phyloP scores from a whole-genome alignment of 2,888 invertebrate genomes.

The Amiota mariae region DNA sequence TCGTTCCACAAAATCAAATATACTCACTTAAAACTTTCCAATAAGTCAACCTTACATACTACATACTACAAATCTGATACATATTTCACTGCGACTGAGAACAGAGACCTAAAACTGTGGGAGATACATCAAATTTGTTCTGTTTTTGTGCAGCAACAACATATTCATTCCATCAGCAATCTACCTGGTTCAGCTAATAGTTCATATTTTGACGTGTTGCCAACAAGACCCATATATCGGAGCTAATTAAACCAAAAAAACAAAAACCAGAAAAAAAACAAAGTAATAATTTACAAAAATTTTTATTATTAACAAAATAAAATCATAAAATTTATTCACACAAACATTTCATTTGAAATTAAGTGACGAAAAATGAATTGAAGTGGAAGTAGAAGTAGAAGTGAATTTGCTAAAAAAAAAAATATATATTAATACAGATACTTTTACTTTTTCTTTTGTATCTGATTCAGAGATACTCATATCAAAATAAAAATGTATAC shows the following conservation, averaged over 20 bases:
- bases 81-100: background rate
- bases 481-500: no score
- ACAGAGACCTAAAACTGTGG: background rate
- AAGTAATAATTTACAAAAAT: background rate
- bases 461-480: no score
- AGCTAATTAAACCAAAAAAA: conserved; percentile 31
- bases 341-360: no score
- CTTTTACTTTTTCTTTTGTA: no score
- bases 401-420: no score
- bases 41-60: background rate
- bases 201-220: conserved; percentile 53
- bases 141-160: background rate
- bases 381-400: no score
- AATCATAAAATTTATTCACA: no score
- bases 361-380: no score
- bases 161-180: conserved; percentile 43
- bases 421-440: no score
- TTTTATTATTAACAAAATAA: no score
- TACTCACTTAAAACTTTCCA: conserved; percentile 1
- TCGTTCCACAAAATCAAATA: background rate
- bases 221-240: conserved; percentile 56
- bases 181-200: conserved; percentile 56
- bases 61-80: background rate
- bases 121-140: conserved; percentile 7
- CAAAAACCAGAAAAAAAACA: background rate